Conservation (phyloP, 1,140 invertebrate species). For the Yoshiicerus persimilis region DNA sequence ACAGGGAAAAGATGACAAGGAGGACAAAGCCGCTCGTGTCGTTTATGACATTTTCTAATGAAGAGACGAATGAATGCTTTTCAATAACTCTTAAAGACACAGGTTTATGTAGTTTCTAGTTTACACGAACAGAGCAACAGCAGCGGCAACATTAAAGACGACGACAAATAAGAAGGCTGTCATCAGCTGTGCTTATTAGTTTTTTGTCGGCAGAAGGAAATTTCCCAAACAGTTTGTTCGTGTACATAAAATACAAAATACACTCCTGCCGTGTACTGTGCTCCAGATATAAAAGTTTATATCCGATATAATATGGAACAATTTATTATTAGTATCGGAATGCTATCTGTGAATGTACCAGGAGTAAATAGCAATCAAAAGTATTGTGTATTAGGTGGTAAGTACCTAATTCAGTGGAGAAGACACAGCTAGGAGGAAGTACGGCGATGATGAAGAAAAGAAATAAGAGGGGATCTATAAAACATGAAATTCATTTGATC, state of each 20-base stretch:
- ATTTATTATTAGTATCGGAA: neutral
- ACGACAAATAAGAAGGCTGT: neutral
- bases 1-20: neutral
- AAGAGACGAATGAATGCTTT: neutral
- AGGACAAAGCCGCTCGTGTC: neutral
- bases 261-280: too few species aligned
- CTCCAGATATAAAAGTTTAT: too few species aligned
- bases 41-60: neutral
- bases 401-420: neutral
- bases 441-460: neutral
- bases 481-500: slow-evolving; percentile 1
- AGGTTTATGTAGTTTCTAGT: neutral
- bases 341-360: neutral
- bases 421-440: neutral
- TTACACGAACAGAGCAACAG: neutral
- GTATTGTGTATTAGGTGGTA: neutral
- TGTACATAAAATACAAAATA: too few species aligned
- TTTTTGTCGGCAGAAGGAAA: too few species aligned
- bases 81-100: neutral
- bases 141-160: neutral
- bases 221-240: too few species aligned
- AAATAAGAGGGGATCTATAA: neutral
- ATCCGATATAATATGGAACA: too few species aligned
- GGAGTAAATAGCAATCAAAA: neutral
- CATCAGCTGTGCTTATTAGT: neutral